These are phyloP conservation scores for Xiphophorus hellerii DNA, from an alignment of 2,113 vertebrate species.

Conservation along the genomic window DNA sequence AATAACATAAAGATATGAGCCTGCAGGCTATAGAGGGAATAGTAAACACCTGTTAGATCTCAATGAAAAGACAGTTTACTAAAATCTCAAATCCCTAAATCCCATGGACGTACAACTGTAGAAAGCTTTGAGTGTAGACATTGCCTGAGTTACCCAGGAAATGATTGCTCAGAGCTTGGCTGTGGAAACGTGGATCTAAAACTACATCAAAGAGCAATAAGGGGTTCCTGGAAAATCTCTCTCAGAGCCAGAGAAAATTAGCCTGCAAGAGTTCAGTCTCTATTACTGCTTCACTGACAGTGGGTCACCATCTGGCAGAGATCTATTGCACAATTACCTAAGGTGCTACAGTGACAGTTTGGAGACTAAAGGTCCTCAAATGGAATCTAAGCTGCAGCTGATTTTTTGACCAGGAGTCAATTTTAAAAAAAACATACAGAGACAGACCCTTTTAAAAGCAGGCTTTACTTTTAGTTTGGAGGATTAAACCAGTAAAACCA, in stretches of 20 bases:
- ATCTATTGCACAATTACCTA: conserved; percentile 70
- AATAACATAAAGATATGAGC: conserved; percentile 28
- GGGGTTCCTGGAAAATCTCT: too few relatives aligned
- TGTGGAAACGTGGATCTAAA: too few relatives aligned
- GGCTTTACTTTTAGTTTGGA: too few relatives aligned
- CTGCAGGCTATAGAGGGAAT: conserved; percentile 42
- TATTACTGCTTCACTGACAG: conserved; percentile 44
- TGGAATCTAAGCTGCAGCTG: conserved; percentile 37
- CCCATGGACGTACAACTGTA: too few relatives aligned
- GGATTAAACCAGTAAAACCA: too few relatives aligned
- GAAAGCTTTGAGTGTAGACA: too few relatives aligned
- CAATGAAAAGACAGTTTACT: not conserved
- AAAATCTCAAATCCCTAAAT: too few relatives aligned
- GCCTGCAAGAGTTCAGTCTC: conserved; percentile 44
- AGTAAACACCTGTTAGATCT: conserved; percentile 39
- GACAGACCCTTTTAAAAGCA: too few relatives aligned
- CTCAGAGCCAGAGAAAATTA: conserved; percentile 55
- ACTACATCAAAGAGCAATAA: too few relatives aligned
- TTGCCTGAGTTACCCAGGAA: too few relatives aligned
- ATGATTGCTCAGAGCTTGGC: too few relatives aligned
- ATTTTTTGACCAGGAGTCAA: conserved; percentile 26
- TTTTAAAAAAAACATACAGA: too few relatives aligned
- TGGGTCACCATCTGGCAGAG: conserved; percentile 73
- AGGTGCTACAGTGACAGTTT: conserved; percentile 37
- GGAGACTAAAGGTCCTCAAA: conserved; percentile 52